Conservation (phyloP, 2,888 invertebrate species). For the Phania funesta region DNA sequence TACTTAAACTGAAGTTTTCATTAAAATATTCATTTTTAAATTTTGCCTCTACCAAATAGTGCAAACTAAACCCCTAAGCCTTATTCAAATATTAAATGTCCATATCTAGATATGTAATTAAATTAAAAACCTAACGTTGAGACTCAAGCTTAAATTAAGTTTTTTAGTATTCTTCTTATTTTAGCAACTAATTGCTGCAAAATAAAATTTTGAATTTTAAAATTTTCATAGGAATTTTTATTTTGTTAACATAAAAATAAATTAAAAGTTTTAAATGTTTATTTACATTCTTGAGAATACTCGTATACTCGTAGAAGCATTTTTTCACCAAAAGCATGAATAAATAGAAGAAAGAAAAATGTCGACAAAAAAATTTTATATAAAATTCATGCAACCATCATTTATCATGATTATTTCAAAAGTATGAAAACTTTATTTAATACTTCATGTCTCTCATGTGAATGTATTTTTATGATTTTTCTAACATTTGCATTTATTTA, state of each 20-base stretch:
- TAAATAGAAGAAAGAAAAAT: neutral
- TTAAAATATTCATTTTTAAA: too few species aligned
- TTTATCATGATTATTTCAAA: constrained; percentile 60
- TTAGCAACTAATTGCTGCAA: neutral
- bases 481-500: constrained; percentile 48
- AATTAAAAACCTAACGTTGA: too few species aligned
- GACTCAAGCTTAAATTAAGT: too few species aligned
- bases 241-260: neutral
- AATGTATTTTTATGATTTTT: constrained; percentile 21
- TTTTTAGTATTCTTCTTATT: neutral
- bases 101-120: too few species aligned
- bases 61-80: too few species aligned
- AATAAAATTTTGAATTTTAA: neutral
- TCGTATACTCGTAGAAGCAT: neutral
- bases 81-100: too few species aligned
- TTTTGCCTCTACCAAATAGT: too few species aligned
- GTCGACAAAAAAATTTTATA: neutral
- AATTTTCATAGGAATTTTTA: neutral
- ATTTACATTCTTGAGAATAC: constrained; percentile 13
- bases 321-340: neutral
- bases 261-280: neutral
- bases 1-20: too few species aligned
- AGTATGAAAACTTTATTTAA: constrained; percentile 30
- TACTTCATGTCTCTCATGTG: neutral
- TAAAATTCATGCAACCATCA: constrained; percentile 32